Conservation (phyloP, 92 coral and sea anemone species). For the Palythoa grandis region DNA sequence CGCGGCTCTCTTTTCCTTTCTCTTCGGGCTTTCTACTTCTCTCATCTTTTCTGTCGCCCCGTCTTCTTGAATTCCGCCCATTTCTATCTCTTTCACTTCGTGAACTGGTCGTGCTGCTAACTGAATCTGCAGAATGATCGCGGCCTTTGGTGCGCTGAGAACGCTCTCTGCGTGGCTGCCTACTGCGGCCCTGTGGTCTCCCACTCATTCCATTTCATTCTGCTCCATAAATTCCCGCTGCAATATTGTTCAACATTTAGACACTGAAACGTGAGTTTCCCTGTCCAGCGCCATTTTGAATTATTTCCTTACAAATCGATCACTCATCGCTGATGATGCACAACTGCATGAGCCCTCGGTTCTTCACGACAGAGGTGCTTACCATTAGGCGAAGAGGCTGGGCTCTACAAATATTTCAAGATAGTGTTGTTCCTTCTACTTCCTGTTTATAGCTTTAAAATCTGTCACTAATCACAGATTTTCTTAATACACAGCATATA, state of each 20-base stretch:
- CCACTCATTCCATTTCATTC: slow-evolving; percentile 99
- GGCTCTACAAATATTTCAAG: neutral
- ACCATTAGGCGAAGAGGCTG: slow-evolving; percentile 21
- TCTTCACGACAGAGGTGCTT: slow-evolving; percentile 14
- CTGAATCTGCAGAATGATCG: slow-evolving; percentile 96
- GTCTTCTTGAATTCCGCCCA: slow-evolving; percentile 92
- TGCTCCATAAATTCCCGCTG: slow-evolving; percentile 79
- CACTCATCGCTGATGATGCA: slow-evolving; percentile 1
- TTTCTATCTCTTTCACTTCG: slow-evolving; percentile 90
- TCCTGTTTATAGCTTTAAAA: neutral
- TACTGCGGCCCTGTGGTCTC: slow-evolving; percentile 99
- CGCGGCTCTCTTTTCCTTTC: slow-evolving; percentile 71
- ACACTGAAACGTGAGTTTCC: slow-evolving; percentile 66
- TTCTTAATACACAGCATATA: neutral
- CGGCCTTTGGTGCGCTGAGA: slow-evolving; percentile 95
- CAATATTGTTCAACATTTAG: slow-evolving; percentile 58
- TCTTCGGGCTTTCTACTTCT: slow-evolving; percentile 81
- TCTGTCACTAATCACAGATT: neutral
- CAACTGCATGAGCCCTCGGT: slow-evolving; percentile 5
- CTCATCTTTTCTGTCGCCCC: slow-evolving; percentile 89
- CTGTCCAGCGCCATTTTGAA: slow-evolving; percentile 96
- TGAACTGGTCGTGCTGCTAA: slow-evolving; percentile 79
- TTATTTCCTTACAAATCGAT: slow-evolving; percentile 24
- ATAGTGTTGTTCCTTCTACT: slow-evolving; percentile 29
- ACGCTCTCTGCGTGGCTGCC: slow-evolving; percentile 99